These are phyloP conservation scores for Ectobius pallidus DNA, from an alignment of 2,888 invertebrate species.

Conservation along the genomic window DNA sequence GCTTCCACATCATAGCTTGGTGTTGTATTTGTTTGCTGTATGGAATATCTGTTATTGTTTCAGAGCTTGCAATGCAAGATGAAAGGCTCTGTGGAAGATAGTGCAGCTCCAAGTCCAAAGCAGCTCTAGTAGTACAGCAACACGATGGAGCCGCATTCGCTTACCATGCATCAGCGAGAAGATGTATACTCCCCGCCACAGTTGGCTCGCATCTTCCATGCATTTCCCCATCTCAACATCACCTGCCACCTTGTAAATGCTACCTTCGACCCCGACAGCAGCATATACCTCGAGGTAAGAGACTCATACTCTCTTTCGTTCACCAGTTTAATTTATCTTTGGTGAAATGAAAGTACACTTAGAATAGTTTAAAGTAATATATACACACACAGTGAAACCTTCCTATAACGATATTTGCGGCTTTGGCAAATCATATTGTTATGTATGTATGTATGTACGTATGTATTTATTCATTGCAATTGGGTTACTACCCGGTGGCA, in stretches of 20 bases:
- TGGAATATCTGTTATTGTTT: background rate
- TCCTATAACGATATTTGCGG: too few relatives aligned
- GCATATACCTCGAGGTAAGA: slow-evolving; percentile 89
- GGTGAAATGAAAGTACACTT: too few relatives aligned
- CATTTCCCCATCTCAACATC: slow-evolving; percentile 91
- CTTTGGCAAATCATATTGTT: too few relatives aligned
- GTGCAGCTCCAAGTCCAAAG: background rate
- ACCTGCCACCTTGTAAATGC: slow-evolving; percentile 88
- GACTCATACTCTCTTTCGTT: too few relatives aligned
- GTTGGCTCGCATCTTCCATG: slow-evolving; percentile 85
- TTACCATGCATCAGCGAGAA: slow-evolving; percentile 10
- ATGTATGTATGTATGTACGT: too few relatives aligned
- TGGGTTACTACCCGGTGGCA: too few relatives aligned
- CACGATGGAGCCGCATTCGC: slow-evolving; percentile 16
- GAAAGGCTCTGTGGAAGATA: background rate
- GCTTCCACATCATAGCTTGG: too few relatives aligned
- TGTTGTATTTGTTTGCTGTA: too few relatives aligned
- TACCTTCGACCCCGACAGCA: slow-evolving; percentile 88
- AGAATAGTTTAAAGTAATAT: too few relatives aligned
- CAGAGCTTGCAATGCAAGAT: background rate
- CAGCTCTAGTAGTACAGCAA: slow-evolving; percentile 4
- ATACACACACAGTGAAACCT: too few relatives aligned
- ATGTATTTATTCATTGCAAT: too few relatives aligned
- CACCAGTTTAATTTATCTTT: background rate
- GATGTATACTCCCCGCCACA: slow-evolving; percentile 67